Evolutionary conservation across 2,888 invertebrate genomes (phyloP).

Genomic region (Apamea epomidion): DNA sequence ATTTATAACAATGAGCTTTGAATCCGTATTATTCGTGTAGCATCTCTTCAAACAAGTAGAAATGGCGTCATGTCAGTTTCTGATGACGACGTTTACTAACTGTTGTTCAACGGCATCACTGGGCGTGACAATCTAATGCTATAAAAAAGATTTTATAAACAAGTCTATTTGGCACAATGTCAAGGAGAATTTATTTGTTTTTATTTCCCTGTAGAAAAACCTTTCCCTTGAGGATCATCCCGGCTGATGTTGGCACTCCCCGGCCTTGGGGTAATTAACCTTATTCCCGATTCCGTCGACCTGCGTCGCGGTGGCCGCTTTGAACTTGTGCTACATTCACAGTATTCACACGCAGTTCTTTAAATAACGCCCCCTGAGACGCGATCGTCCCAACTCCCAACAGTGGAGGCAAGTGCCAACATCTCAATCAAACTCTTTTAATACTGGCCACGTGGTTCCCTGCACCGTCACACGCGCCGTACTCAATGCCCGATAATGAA

Average conservation of each 20-base stretch:
- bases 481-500: conserved; percentile 36
- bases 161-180: conserved; percentile 71
- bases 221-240: conserved; percentile 64
- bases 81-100: conserved; percentile 47
- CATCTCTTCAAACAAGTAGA: conserved; percentile 35
- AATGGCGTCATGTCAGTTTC: conserved; percentile 31
- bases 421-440: conserved; percentile 79
- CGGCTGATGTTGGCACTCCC: conserved; percentile 73
- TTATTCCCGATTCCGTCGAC: conserved; percentile 81
- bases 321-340: conserved; percentile 89
- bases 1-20: conserved; percentile 10
- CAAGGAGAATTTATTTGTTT: conserved; percentile 70
- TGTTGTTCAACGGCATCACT: conserved; percentile 34
- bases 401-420: conserved; percentile 81
- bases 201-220: conserved; percentile 70
- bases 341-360: conserved; percentile 82
- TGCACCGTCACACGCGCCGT: conserved; percentile 55
- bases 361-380: conserved; percentile 83
- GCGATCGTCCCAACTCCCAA: conserved; percentile 70
- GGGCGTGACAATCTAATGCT: conserved; percentile 40
- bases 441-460: conserved; percentile 79
- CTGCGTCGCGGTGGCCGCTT: conserved; percentile 78
- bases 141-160: conserved; percentile 57
- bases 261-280: conserved; percentile 88
- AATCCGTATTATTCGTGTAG: conserved; percentile 13